These are phyloP conservation scores for Otis tarda DNA, from an alignment of 2,113 vertebrate genomes.

Conservation along the genomic window DNA sequence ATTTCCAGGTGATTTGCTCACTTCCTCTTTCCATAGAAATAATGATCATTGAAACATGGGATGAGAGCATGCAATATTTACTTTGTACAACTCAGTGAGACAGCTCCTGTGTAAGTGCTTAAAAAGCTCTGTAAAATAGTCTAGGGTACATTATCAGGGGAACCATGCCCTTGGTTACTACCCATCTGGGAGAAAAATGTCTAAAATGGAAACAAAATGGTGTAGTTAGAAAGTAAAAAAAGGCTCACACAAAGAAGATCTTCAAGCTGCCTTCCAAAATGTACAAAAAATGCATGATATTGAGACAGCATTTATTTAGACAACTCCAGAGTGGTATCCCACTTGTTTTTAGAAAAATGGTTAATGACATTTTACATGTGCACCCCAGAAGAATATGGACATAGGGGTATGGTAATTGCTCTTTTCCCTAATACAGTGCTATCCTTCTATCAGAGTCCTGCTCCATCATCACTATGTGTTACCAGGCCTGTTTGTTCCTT, in stretches of 20 bases:
- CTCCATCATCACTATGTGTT: background rate
- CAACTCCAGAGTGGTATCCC: slow-evolving; percentile 54
- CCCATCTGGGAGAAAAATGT: background rate
- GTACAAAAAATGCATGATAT: slow-evolving; percentile 28
- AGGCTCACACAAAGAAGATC: slow-evolving; percentile 6
- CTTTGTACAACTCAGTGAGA: background rate
- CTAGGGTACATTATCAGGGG: background rate
- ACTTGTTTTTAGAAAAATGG: slow-evolving; percentile 59
- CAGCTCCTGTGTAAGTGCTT: background rate
- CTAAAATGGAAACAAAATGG: background rate
- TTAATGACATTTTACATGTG: slow-evolving; percentile 18
- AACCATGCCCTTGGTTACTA: background rate
- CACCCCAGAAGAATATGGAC: slow-evolving; percentile 32
- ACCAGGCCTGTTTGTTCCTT: background rate
- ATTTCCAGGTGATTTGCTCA: background rate
- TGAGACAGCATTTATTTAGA: slow-evolving; percentile 31
- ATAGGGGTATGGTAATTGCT: slow-evolving; percentile 39
- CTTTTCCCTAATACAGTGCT: background rate
- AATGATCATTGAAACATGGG: background rate
- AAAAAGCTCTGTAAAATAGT: background rate
- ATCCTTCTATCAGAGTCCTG: background rate
- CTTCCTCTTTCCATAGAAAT: background rate
- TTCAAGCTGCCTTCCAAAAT: slow-evolving; percentile 40
- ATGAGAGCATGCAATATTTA: background rate
- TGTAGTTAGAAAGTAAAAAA: background rate